A percentile compares a stretch with the other conserved stretches of the same genome.
These are phyloP conservation scores for Tetropium fuscum DNA, from an alignment of 2,888 invertebrate genomes.

Conservation along the genomic window DNA sequence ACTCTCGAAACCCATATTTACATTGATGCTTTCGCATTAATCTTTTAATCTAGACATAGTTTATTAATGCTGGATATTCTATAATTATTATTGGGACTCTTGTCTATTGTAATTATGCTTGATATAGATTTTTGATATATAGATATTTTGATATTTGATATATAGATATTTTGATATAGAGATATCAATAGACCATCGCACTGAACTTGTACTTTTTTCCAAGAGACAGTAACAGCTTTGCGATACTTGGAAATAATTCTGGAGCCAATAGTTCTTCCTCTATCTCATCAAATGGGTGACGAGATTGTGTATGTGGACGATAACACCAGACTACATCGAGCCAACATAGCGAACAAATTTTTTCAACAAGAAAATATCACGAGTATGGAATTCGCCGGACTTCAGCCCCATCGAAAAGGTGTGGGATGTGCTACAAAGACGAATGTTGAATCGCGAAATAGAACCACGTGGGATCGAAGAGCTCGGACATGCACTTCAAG, in stretches of 20 bases:
- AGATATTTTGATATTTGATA: too few species aligned
- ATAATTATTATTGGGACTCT: too few species aligned
- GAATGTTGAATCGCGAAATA: background rate
- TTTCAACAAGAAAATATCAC: background rate
- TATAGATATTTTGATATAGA: too few species aligned
- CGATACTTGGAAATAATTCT: background rate
- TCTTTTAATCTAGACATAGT: too few species aligned
- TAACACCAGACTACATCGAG: background rate
- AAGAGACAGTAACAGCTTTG: background rate
- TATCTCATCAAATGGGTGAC: background rate
- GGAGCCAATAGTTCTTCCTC: constrained; percentile 1
- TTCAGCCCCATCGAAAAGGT: background rate
- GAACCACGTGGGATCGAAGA: background rate
- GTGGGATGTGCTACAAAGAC: background rate
- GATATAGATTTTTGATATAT: too few species aligned
- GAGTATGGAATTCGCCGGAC: background rate
- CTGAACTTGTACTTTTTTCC: background rate
- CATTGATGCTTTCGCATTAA: too few species aligned
- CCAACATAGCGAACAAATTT: background rate
- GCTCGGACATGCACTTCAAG: background rate
- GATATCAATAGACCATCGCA: background rate
- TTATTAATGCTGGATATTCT: too few species aligned
- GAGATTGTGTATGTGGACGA: background rate
- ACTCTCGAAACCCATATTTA: too few species aligned
- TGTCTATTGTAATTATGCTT: too few species aligned